Conservation (phyloP, 2,113 vertebrate genomes). For the Chamaetylas fuelleborni region DNA sequence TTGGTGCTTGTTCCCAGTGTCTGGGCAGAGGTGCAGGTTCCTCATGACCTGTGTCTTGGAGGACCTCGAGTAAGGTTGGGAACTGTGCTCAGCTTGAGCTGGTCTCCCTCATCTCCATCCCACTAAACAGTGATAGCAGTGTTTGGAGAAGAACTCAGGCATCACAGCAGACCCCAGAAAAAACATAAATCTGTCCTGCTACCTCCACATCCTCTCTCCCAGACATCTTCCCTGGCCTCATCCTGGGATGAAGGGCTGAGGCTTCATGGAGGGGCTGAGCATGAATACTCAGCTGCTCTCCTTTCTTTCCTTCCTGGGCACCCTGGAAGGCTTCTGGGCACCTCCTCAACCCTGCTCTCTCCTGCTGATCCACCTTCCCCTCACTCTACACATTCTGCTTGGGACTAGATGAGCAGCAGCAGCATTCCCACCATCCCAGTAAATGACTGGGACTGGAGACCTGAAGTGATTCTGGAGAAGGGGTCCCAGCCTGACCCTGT, state of each 20-base stretch:
- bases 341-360: not conserved
- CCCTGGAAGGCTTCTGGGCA: not conserved
- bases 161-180: not conserved
- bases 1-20: not conserved
- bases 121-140: not conserved
- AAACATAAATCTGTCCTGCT: not conserved
- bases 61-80: not conserved
- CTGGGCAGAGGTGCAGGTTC: not conserved
- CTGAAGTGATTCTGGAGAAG: not conserved
- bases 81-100: not conserved
- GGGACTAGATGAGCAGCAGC: not conserved
- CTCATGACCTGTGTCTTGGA: accelerated
- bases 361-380: not conserved
- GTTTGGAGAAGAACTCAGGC: not conserved
- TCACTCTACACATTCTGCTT: accelerated
- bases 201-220: not conserved
- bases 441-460: not conserved
- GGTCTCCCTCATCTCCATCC: accelerated
- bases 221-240: not conserved
- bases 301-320: not conserved
- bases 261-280: not conserved
- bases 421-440: not conserved
- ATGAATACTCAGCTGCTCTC: not conserved
- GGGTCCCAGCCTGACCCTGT: not conserved
- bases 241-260: not conserved